These are phyloP conservation scores for Melanotaenia nigrans DNA, from an alignment of 2,797 vertebrate species.

Conservation along the genomic window DNA sequence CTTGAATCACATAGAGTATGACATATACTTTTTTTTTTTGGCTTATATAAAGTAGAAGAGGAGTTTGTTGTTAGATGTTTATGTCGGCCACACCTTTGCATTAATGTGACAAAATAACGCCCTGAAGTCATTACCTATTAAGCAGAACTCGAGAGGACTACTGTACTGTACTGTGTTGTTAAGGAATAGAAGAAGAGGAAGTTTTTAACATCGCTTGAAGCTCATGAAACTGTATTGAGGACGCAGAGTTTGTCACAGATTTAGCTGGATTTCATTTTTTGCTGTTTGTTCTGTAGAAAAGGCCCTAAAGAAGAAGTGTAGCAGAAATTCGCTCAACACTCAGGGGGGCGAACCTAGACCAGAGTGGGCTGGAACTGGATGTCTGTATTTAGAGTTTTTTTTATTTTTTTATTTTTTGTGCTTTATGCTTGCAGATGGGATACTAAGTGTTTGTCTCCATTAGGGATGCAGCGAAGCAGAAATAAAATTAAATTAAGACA, in stretches of 20 bases:
- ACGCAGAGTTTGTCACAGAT: not conserved
- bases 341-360: not conserved
- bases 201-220: not conserved
- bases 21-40: not conserved
- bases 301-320: not conserved
- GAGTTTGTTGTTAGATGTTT: not conserved
- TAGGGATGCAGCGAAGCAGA: not conserved
- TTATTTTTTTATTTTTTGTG: not conserved
- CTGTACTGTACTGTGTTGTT: not conserved
- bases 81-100: not conserved
- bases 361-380: not conserved
- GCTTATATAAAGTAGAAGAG: not conserved
- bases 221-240: not conserved
- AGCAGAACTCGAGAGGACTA: not conserved
- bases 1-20: not conserved
- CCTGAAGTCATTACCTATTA: conserved; percentile 38
- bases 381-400: not conserved
- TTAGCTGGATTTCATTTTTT: not conserved
- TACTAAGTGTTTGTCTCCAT: not conserved
- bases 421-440: not conserved
- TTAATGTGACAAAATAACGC: conserved; percentile 10
- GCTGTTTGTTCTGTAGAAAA: not conserved
- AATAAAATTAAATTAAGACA: not conserved
- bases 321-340: not conserved
- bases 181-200: not conserved